Evolutionary conservation across 2,113 vertebrate genomes (phyloP).

Genomic region (Channa argus): DNA sequence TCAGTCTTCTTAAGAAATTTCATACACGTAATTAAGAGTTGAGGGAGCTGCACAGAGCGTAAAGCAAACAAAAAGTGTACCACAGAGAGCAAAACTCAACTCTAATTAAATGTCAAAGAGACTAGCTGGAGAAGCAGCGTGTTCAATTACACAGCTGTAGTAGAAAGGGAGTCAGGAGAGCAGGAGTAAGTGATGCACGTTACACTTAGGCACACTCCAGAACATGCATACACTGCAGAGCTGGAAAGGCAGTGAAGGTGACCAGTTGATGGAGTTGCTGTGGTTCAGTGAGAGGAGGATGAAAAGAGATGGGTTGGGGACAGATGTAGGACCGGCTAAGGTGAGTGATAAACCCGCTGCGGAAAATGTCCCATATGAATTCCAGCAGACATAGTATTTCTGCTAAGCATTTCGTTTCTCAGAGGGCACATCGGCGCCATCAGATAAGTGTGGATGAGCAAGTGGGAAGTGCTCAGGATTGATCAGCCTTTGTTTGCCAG

Average conservation of each 20-base stretch:
- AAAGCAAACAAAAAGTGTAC: conserved; percentile 29
- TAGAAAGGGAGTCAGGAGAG: conserved; percentile 2
- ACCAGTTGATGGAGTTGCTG: not conserved
- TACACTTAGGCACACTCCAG: not conserved
- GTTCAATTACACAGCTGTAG: conserved; percentile 17
- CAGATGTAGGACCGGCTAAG: not conserved
- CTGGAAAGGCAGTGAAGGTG: not conserved
- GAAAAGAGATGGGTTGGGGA: not conserved
- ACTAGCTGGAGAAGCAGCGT: conserved; percentile 9
- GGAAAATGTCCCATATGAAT: conserved; percentile 22
- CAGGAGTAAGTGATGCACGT: not conserved
- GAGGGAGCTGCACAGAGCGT: not conserved
- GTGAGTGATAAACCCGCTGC: conserved; percentile 8
- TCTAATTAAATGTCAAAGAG: conserved; percentile 40
- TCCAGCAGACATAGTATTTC: conserved; percentile 16
- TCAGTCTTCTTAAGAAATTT: not conserved
- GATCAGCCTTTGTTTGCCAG: not conserved
- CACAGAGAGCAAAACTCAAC: conserved; percentile 2
- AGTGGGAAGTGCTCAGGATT: conserved; percentile 15
- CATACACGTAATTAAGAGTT: conserved; percentile 29
- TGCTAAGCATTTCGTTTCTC: conserved; percentile 47
- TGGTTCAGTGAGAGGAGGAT: not conserved
- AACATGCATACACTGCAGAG: not conserved
- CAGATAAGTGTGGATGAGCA: conserved; percentile 30
- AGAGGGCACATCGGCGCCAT: conserved; percentile 9